Conservation (phyloP, 2,113 vertebrate genomes). For the Zosterops lateralis region DNA sequence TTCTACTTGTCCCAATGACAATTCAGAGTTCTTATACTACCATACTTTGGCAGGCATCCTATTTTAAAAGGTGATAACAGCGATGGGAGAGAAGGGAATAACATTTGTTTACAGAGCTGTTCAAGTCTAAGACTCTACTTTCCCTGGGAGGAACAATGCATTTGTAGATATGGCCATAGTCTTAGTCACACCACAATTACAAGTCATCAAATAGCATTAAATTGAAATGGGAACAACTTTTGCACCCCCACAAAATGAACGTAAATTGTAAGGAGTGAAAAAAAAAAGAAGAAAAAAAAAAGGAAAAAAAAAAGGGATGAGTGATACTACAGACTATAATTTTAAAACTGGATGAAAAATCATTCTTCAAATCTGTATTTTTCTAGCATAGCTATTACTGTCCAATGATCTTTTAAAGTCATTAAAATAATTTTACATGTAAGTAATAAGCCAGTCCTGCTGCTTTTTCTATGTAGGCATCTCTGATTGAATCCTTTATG, state of each 20-base stretch:
- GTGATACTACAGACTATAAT: background rate
- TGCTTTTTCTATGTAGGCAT: background rate
- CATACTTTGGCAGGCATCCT: background rate
- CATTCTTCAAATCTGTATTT: slow-evolving; percentile 11
- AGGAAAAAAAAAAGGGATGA: background rate
- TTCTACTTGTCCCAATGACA: background rate
- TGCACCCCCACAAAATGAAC: slow-evolving; percentile 1
- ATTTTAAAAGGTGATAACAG: background rate
- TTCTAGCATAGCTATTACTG: background rate
- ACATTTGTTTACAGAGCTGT: background rate
- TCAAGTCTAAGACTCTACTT: background rate
- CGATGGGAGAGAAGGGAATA: background rate
- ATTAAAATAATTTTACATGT: slow-evolving; percentile 13
- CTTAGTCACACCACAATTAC: background rate
- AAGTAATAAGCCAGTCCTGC: background rate
- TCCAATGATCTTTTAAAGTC: background rate
- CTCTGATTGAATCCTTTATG: background rate
- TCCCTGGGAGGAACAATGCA: background rate
- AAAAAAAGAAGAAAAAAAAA: background rate
- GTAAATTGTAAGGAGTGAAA: background rate
- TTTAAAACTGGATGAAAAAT: background rate
- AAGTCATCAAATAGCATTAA: slow-evolving; percentile 25
- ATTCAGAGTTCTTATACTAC: background rate
- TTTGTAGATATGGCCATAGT: background rate
- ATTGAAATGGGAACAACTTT: background rate